Conservation (phyloP, 2,888 invertebrate species). For the Clanis bilineata region DNA sequence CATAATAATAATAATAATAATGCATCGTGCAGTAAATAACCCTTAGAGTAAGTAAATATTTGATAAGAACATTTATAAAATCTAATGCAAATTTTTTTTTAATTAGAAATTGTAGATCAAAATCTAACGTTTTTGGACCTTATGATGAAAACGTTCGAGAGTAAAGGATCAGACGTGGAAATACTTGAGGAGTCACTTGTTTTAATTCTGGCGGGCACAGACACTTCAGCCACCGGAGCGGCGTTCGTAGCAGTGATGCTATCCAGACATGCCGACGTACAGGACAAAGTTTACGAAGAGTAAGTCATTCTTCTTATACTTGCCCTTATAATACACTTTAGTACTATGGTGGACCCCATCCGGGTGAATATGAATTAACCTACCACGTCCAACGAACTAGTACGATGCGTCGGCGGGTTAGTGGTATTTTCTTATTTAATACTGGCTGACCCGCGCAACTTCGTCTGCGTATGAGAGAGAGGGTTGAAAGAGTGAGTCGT, state of each 20-base stretch:
- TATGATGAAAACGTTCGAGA: constrained; percentile 39
- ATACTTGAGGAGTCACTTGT: constrained; percentile 49
- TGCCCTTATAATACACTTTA: no score
- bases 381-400: no score
- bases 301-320: constrained; percentile 36
- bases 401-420: no score
- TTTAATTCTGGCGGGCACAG: constrained; percentile 50
- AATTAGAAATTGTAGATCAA: not conserved
- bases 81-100: not conserved
- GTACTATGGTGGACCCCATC: no score
- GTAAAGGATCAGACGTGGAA: constrained; percentile 38
- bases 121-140: constrained; percentile 34
- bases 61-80: not conserved
- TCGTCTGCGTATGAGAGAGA: no score
- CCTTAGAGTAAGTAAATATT: not conserved
- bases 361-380: no score
- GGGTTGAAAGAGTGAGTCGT: no score
- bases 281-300: constrained; percentile 51
- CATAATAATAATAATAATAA: no score
- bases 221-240: constrained; percentile 48
- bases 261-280: constrained; percentile 42
- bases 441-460: no score
- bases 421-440: no score
- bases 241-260: constrained; percentile 44
- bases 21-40: no score